Evolutionary conservation across 2,888 invertebrate species (phyloP), one percentile per base, ranked within the genome.

Genomic region (Notodonta dromedarius): DNA sequence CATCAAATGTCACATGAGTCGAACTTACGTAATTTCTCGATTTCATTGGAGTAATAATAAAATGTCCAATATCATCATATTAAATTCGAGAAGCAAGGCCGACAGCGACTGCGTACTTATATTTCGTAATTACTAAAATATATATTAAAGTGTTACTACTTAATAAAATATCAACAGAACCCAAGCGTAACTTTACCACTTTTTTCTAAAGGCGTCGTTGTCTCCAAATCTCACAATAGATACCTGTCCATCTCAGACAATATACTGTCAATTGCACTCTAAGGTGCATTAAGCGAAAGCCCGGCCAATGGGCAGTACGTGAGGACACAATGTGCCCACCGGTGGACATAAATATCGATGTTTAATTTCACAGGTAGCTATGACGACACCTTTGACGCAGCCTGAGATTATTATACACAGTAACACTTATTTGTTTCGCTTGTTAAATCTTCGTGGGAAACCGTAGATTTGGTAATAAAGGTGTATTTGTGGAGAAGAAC

Each of bases 181-280:
- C 50, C 53, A 64, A 42, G 12, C 35, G 42, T 24, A 11, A 11
- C 12, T 42, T 42, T 11, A 42, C 42, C 42, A 42, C 4, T 42
- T 42, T 42, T 42, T 42, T 42, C 55, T 12, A 50, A 50, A 39
- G 39, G 46, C 39, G 39, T 50, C 32, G 60, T 80, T 80, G 79
- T 81, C 68, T 77, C 69, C 61, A 68, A 70, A 82, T 82, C 62
- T 69, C 61, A 65, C 67, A 72, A 88, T 77, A 67, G 63, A 75
- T 90, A 92, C 93, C 92, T 91, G 91, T 87, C 71, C 67, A 62
- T 79, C 77, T 87, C 86, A 90, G 85, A 92, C 90, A 93, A 91
- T 89, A 86, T 84, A 79, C 82, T 74, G 75, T 81, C 86, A 88
- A 90, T 91, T 89, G 86, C 87, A 78, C 84, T 74, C 87, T 86